phyloP scores from a whole-genome alignment of 2,888 invertebrate species.

The Parnassius apollo region DNA sequence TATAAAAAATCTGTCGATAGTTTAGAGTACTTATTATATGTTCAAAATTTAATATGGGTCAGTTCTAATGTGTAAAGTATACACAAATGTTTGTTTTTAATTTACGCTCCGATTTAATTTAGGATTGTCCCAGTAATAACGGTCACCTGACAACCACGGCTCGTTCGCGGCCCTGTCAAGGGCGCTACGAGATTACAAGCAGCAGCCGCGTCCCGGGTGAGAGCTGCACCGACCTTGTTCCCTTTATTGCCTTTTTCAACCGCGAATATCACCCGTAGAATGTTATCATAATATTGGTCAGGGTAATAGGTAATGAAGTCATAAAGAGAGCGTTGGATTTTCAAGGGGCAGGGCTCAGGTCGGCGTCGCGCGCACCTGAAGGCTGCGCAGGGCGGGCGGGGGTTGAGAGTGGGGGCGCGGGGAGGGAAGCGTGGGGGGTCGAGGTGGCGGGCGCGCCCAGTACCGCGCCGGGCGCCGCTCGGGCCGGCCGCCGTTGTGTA shows the following conservation, averaged over 20 bases:
- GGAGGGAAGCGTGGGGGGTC: constrained; percentile 28
- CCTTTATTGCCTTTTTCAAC: constrained; percentile 34
- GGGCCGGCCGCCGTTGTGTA: constrained; percentile 62
- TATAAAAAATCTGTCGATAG: no score
- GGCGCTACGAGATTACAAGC: constrained; percentile 48
- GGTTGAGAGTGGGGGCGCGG: constrained; percentile 36
- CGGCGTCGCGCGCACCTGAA: constrained; percentile 57
- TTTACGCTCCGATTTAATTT: constrained; percentile 8
- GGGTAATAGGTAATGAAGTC: constrained; percentile 31
- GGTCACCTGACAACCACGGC: constrained; percentile 10
- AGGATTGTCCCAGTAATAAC: constrained; percentile 6
- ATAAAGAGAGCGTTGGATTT: constrained; percentile 35
- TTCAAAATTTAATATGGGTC: no score
- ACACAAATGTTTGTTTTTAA: neutral
- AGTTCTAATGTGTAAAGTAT: neutral
- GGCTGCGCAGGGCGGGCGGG: constrained; percentile 47
- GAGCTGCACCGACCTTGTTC: constrained; percentile 64
- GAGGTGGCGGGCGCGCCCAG: constrained; percentile 57
- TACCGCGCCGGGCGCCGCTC: constrained; percentile 74
- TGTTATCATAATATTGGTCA: constrained; percentile 28
- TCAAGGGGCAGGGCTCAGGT: constrained; percentile 45
- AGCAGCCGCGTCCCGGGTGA: constrained; percentile 42
- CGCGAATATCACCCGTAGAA: neutral
- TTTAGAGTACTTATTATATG: no score
- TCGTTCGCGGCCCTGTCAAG: constrained; percentile 43